Percentiles rank a stretch among this genome's conserved stretches.
phyloP scores from a whole-genome alignment of 2,797 vertebrate genomes.

The Scleropages formosus region DNA sequence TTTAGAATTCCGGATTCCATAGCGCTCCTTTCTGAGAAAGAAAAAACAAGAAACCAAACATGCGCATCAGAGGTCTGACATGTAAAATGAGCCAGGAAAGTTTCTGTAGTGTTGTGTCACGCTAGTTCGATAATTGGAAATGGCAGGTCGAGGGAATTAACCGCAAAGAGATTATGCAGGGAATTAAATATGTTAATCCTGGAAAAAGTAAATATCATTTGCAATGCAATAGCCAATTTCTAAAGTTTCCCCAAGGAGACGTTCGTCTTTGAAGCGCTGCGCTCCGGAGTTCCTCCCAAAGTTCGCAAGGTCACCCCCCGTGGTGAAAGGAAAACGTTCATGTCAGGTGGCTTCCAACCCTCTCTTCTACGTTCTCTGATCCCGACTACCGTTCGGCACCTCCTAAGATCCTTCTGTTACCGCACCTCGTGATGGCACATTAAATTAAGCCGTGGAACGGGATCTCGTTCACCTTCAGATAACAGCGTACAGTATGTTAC shows the following conservation, averaged over 20 bases:
- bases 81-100: constrained; percentile 34
- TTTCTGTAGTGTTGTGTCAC: constrained; percentile 53
- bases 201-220: constrained; percentile 83
- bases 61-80: constrained; percentile 21
- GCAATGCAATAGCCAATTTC: constrained; percentile 84
- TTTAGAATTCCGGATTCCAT: background rate
- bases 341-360: constrained; percentile 69
- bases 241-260: constrained; percentile 78
- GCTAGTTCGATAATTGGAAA: constrained; percentile 82
- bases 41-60: constrained; percentile 27
- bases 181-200: constrained; percentile 85
- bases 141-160: constrained; percentile 72
- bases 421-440: constrained; percentile 73
- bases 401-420: constrained; percentile 62
- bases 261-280: constrained; percentile 74
- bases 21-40: background rate
- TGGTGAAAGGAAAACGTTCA: constrained; percentile 56
- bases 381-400: constrained; percentile 57
- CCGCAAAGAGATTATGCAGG: constrained; percentile 77
- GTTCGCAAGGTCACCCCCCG: constrained; percentile 74
- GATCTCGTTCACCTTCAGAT: constrained; percentile 69
- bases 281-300: constrained; percentile 60
- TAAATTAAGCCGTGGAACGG: constrained; percentile 75
- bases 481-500: constrained; percentile 44
- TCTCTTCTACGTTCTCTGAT: constrained; percentile 68